Percentiles rank a stretch among this genome's conserved stretches.
Evolutionary conservation across 2,797 vertebrate genomes (phyloP).

Genomic region (Periparus ater): DNA sequence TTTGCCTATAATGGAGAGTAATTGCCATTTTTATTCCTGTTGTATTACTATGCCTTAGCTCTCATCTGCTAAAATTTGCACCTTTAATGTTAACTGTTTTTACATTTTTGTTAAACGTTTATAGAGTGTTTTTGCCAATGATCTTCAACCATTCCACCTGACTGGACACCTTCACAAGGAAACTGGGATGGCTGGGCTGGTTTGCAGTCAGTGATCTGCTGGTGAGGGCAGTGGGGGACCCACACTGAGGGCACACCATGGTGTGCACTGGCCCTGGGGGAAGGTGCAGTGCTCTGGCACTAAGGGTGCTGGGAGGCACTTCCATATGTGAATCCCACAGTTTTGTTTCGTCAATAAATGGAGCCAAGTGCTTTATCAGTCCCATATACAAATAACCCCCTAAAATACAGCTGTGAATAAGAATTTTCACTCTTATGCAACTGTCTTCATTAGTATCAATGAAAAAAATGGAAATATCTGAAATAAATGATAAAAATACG

Average conservation of each 20-base stretch:
- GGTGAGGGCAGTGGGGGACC: too few relatives aligned
- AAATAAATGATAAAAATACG: neutral
- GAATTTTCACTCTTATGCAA: neutral
- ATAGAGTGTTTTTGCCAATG: neutral
- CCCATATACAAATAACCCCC: neutral
- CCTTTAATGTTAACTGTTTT: neutral
- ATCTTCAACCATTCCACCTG: rapidly evolving
- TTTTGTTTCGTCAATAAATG: neutral
- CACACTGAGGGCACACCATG: neutral
- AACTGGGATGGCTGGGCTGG: neutral
- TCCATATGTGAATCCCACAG: neutral
- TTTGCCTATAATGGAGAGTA: neutral
- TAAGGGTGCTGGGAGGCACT: neutral
- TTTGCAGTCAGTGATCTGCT: neutral
- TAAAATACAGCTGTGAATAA: neutral
- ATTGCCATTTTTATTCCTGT: neutral
- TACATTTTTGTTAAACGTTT: neutral
- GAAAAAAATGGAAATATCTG: neutral
- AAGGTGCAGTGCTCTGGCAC: neutral
- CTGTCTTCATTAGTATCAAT: neutral
- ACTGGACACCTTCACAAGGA: neutral
- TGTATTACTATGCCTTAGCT: neutral
- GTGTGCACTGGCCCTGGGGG: rapidly evolving
- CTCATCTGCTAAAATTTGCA: neutral
- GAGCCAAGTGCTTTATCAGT: neutral